Evolutionary conservation across 2,797 vertebrate genomes (phyloP).

Genomic region (Crenuchus spilurus): DNA sequence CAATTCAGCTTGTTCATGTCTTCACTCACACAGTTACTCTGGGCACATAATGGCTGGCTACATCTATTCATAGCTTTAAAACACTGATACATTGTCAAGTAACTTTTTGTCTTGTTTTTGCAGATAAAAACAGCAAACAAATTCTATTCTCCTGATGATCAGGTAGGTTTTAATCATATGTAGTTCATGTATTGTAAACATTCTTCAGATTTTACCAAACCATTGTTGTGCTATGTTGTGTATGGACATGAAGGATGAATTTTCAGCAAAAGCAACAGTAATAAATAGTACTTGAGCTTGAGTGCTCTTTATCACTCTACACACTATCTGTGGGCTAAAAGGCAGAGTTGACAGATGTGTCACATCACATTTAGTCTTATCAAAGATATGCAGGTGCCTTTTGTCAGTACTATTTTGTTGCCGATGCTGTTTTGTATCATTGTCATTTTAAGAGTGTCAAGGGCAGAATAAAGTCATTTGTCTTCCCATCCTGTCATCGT

Average conservation of each 20-base stretch:
- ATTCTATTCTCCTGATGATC: conserved; percentile 78
- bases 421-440: background rate
- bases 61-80: background rate
- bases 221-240: no score
- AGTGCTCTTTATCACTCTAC: background rate
- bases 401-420: background rate
- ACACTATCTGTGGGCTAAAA: background rate
- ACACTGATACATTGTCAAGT: background rate
- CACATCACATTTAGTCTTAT: background rate
- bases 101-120: conserved; percentile 53
- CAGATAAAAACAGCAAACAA: conserved; percentile 84
- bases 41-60: no score
- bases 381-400: background rate
- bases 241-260: no score
- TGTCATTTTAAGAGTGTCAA: conserved; percentile 16
- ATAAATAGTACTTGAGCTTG: no score
- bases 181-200: no score
- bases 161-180: conserved; percentile 74
- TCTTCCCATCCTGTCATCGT: background rate
- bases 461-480: background rate
- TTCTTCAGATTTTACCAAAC: no score
- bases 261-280: no score
- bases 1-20: no score
- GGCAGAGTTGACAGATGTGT: background rate
- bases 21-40: no score